Evolutionary conservation across 2,888 invertebrate species (phyloP), one percentile per base, ranked within the genome.

Genomic region (Tyria jacobaeae): DNA sequence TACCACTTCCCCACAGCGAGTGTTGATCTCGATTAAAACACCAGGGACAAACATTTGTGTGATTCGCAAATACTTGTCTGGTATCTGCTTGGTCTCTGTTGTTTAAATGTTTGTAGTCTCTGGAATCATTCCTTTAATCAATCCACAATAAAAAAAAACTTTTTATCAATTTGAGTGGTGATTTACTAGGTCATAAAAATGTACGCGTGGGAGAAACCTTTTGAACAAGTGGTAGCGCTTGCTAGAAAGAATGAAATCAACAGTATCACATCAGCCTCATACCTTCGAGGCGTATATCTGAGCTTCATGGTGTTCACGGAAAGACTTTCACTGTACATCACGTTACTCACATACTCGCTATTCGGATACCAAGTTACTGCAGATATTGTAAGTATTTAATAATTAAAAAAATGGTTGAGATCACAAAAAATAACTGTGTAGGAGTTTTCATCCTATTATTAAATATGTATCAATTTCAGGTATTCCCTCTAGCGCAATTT

Each of bases 141-240:
- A n/a, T n/a, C n/a, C n/a, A n/a, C n/a, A n/a, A n/a, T n/a, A n/a
- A n/a, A n/a, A n/a, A n/a, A n/a, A n/a, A n/a, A n/a, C n/a, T 5
- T 24, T 48, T 37, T 21, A 21, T 35, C 24, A 24, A 27, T 14
- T 21, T 25, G 24, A 34, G n/a, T 51, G 12, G 14, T 39, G 15
- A 49, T 65, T 37, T 74, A 95, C 80, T 91, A 97, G 94, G 98
- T 99, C 2, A 97, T 99, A 71, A 99, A 99, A 94, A 99, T 99
- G 98, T 99, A 99, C 85, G 97, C 98, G 3, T 99, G 99, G 97
- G 99, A 99, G 86, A 96, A 96, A 75, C 97, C 98, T 0, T 99
- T 99, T 83, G 96, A 97, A 65, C 95, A 96, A 68, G 95, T 98
- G n/a, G 96, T 99, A 3, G 95, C 96, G 10, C 87, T 95, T 56